Base-by-base conservation (phyloP, 2,888 invertebrate species). In the Andrena trimmerana region DNA sequence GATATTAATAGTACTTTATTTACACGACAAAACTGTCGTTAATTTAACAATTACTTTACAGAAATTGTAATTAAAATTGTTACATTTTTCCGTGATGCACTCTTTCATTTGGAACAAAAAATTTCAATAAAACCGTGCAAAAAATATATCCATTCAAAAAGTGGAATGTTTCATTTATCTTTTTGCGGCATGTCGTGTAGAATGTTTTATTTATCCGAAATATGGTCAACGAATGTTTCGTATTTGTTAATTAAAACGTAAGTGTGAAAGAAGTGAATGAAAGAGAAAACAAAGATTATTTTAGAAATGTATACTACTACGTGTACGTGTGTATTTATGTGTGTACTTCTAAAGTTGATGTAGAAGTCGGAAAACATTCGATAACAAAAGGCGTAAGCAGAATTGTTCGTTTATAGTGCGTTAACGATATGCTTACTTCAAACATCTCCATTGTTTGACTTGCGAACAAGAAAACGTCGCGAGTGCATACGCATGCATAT, bases 401-500 rank as follows among this genome's bases (percentile, higher is more conserved):
- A 42, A 42, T 42, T 13, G 29, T 7, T 13, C 31, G 31, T 7
- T 5, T 7, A 6, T 31, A 10, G 5, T 13, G 13, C 16, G 48
- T 48, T 54, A 16, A 16, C 5, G 2, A 29, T 1, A 20, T 62
- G 29, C 33, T 54, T 63, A 24, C n/a, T 10, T 16, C 16, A 31
- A 6, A 36, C n/a, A 52, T 36, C 31, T 31, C 27, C 57, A 52
- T 13, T 57, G 16, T 1, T n/a, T 70, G 71, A 27, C 16, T 71
- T 66, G 42, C 66, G 29, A 29, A 4, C 16, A 77, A 16, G 13
- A 68, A 36, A 63, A 68, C 16, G 8, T 42, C 16, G 59, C 7
- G 66, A 50, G 48, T 27, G 7, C 6, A 3, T 29, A n/a, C 24
- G 16, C 8, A n/a, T 69, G 27, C 1, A 20, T 10, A 31, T 70